Evolutionary conservation across 2,888 invertebrate genomes (phyloP).

Genomic region (Scaptomyza polygonia): DNA sequence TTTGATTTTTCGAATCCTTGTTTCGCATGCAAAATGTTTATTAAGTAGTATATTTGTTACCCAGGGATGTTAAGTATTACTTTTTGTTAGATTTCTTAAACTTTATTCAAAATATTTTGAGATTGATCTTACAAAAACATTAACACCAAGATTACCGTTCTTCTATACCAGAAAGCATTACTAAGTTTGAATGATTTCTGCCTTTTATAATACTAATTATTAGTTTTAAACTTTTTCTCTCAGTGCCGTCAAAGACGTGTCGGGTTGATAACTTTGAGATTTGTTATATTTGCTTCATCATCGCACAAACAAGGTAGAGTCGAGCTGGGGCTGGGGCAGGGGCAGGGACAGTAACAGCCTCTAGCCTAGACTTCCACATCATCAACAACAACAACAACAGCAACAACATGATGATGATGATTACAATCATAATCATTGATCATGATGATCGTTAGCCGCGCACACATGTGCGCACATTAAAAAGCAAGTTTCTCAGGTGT

Average conservation of each 20-base stretch:
- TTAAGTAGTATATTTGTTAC: too few relatives aligned
- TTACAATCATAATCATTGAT: constrained; percentile 17
- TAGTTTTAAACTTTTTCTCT: neutral
- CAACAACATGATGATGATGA: constrained; percentile 24
- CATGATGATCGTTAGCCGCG: constrained; percentile 50
- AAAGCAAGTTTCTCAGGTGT: constrained; percentile 80
- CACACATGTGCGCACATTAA: constrained; percentile 79
- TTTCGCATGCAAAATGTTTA: too few relatives aligned
- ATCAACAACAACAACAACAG: constrained; percentile 21
- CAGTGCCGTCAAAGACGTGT: constrained; percentile 33
- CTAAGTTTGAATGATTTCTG: neutral
- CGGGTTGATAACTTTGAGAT: constrained; percentile 78
- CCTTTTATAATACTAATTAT: neutral
- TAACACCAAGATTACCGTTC: neutral
- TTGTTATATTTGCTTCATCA: constrained; percentile 79
- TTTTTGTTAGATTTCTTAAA: too few relatives aligned
- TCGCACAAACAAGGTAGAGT: constrained; percentile 69
- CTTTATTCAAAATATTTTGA: too few relatives aligned
- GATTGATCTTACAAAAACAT: too few relatives aligned
- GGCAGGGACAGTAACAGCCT: neutral
- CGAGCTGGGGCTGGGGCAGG: constrained; percentile 1
- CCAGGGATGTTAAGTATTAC: too few relatives aligned
- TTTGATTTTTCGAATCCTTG: too few relatives aligned
- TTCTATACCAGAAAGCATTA: neutral
- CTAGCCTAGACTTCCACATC: constrained; percentile 27